Evolutionary conservation across 2,797 vertebrate species (phyloP).

Genomic region (Pelodytes ibericus): DNA sequence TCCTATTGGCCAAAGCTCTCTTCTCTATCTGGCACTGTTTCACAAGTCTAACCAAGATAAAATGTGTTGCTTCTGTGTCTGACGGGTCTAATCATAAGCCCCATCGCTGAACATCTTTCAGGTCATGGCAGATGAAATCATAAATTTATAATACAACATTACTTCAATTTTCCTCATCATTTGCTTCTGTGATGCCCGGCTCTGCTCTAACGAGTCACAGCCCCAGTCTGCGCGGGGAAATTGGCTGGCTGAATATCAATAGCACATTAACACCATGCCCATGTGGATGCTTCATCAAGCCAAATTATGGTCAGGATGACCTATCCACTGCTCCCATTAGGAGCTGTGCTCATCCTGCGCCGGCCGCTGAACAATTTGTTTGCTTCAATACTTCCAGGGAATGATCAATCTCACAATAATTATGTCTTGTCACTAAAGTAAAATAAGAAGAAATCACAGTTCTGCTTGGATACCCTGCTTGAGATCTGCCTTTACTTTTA

Average conservation of each 20-base stretch:
- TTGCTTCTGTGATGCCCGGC: slow-evolving; percentile 87
- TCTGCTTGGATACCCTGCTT: slow-evolving; percentile 60
- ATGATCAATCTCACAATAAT: slow-evolving; percentile 77
- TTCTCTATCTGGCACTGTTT: slow-evolving; percentile 34
- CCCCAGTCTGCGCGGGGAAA: slow-evolving; percentile 68
- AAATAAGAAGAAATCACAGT: slow-evolving; percentile 59
- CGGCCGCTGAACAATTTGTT: slow-evolving; percentile 74
- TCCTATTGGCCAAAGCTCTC: background rate
- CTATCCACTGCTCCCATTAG: slow-evolving; percentile 75
- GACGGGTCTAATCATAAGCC: slow-evolving; percentile 73
- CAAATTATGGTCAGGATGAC: slow-evolving; percentile 79
- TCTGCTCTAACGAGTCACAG: slow-evolving; percentile 83
- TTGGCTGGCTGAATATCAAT: slow-evolving; percentile 81
- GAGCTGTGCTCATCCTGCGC: slow-evolving; percentile 67
- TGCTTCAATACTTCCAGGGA: slow-evolving; percentile 74
- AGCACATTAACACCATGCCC: slow-evolving; percentile 74
- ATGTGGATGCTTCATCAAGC: slow-evolving; percentile 76
- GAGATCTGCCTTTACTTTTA: slow-evolving; percentile 40
- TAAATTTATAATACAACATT: slow-evolving; percentile 98
- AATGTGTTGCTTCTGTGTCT: slow-evolving; percentile 61
- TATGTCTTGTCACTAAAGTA: slow-evolving; percentile 75
- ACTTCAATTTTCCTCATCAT: slow-evolving; percentile 99
- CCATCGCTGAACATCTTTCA: slow-evolving; percentile 77
- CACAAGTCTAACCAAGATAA: slow-evolving; percentile 62
- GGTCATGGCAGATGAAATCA: slow-evolving; percentile 87